Base-by-base conservation (phyloP, 2,113 vertebrate genomes). In the Pseudorasbora parva region DNA sequence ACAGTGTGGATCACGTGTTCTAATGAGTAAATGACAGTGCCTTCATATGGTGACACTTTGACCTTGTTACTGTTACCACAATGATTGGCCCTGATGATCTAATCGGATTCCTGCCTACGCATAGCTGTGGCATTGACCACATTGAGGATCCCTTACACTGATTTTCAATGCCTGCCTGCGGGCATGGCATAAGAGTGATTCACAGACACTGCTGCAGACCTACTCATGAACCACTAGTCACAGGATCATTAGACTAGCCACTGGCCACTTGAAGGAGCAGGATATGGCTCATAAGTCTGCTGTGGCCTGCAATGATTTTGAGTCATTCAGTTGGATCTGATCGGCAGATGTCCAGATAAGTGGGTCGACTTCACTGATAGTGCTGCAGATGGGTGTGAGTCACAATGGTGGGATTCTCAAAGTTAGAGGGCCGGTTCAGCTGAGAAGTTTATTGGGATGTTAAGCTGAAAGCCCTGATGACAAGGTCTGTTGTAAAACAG, bases 51-150 rank as follows among this genome's bases (percentile, higher is more conserved):
- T 4, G 72, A 41, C 8, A 27, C 62, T 84, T 75, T 86, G 88
- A 62, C 82, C 88, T 89, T 86, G 84, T 88, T 87, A 86, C 60
- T 78, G 27, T 75, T 74, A 73, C 88, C 91, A 83, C 90, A 86
- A 47, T 43, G 74, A 83, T 64, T 82, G n/a, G 68, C 74, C 75
- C 56, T 82, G 59, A 62, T 90, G 90, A 87, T 84, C 87, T 90
- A 86, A 89, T 54, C 76, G 56, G 19, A 83, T 57, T 84, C 71
- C 77, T 90, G 88, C 62, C 84, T 80, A 57, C 43, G 45, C 60
- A 86, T 47, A 21, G 71, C 83, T 78, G 27, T 12, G 64, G 78
- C 82, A 87, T 80, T 88, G 86, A 84, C 89, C 85, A 73, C 89
- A 88, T 73, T 81, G 23, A 85, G 10, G 62, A 73, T 88, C 88